phyloP scores from a whole-genome alignment of 2,888 invertebrate species.

The Glaucopsyche alexis region DNA sequence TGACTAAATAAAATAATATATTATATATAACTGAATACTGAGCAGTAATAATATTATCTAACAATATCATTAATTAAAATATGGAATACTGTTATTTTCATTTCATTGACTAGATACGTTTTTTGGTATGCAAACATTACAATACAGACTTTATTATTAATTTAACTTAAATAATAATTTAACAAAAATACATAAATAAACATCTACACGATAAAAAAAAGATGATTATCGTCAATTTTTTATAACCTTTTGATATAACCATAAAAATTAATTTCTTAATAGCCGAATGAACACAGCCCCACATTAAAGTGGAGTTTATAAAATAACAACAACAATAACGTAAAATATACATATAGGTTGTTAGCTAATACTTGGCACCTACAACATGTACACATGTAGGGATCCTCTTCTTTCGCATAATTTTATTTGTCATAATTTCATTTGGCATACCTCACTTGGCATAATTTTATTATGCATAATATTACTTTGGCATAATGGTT shows the following conservation, averaged over 20 bases:
- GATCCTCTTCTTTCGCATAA: too few relatives aligned
- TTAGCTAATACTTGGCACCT: too few relatives aligned
- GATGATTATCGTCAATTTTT: neutral
- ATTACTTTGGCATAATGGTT: too few relatives aligned
- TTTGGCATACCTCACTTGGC: too few relatives aligned
- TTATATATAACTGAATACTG: neutral
- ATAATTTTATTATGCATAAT: too few relatives aligned
- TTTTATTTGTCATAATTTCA: too few relatives aligned
- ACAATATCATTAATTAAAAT: constrained; percentile 21
- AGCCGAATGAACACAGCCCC: too few relatives aligned
- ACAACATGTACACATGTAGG: too few relatives aligned
- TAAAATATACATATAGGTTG: too few relatives aligned
- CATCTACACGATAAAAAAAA: neutral
- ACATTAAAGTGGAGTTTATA: too few relatives aligned
- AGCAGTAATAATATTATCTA: neutral
- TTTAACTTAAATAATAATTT: neutral
- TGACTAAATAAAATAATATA: neutral
- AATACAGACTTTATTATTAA: neutral
- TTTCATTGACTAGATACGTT: constrained; percentile 27
- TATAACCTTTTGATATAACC: neutral
- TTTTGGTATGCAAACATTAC: constrained; percentile 24
- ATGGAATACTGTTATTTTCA: constrained; percentile 34
- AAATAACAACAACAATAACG: too few relatives aligned
- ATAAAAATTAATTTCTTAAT: too few relatives aligned
- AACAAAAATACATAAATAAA: constrained; percentile 24